Evolutionary conservation across 2,888 invertebrate genomes (phyloP).

Genomic region (Plebejus melissa): DNA sequence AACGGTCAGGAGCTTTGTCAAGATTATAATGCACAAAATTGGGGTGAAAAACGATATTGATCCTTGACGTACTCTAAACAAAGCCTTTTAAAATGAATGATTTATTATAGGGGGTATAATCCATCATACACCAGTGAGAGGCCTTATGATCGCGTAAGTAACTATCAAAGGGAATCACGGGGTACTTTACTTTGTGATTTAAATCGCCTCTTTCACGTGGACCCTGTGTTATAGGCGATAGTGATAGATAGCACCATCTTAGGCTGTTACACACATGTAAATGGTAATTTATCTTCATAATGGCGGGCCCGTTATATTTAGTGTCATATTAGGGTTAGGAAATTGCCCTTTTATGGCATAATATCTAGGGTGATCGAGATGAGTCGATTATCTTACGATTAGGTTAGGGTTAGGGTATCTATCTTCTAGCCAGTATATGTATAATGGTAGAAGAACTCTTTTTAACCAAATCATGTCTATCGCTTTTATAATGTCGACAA

Average conservation of each 20-base stretch:
- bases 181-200: slow-evolving; percentile 28
- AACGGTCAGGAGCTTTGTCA: not conserved
- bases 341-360: slow-evolving; percentile 16
- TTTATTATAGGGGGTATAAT: not conserved
- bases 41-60: not conserved
- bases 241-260: slow-evolving; percentile 21
- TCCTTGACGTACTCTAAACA: slow-evolving; percentile 5
- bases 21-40: not conserved
- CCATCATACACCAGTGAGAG: slow-evolving; percentile 2
- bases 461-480: no score
- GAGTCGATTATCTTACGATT: not conserved
- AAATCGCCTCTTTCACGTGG: slow-evolving; percentile 28
- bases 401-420: not conserved
- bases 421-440: no score
- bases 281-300: slow-evolving; percentile 23
- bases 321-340: slow-evolving; percentile 21
- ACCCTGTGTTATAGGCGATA: slow-evolving; percentile 10
- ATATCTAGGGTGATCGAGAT: slow-evolving; percentile 11
- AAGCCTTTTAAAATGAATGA: slow-evolving; percentile 8
- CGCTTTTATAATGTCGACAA: no score
- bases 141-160: slow-evolving; percentile 25
- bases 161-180: slow-evolving; percentile 28
- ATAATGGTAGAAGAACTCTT: no score
- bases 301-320: slow-evolving; percentile 22
- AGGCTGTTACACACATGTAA: slow-evolving; percentile 18